phyloP scores from a whole-genome alignment of 1,140 invertebrate genomes.

The Drosophila kurseongensis region DNA sequence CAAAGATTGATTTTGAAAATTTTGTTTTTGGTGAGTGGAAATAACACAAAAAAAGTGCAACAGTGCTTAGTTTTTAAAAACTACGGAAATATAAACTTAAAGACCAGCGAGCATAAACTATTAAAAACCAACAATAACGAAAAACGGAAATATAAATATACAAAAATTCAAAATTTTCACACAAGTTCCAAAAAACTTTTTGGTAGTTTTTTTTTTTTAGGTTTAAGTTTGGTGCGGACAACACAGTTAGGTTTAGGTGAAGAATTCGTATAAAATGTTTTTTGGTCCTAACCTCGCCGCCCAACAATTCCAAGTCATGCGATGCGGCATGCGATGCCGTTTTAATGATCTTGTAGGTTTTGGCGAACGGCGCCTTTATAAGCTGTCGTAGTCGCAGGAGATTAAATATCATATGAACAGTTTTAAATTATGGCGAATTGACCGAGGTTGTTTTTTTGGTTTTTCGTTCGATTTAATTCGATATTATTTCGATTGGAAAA shows the following conservation, averaged over 20 bases:
- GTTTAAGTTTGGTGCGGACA: slow-evolving; percentile 58
- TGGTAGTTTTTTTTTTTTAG: slow-evolving; percentile 36
- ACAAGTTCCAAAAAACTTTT: slow-evolving; percentile 60
- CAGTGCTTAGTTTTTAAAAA: slow-evolving; percentile 34
- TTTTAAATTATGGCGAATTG: slow-evolving; percentile 15
- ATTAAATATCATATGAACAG: slow-evolving; percentile 48
- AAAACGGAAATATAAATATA: slow-evolving; percentile 32
- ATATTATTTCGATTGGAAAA: slow-evolving; percentile 41
- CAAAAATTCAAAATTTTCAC: slow-evolving; percentile 68
- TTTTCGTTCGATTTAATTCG: slow-evolving; percentile 17
- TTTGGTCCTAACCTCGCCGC: slow-evolving; percentile 85
- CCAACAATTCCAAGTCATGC: slow-evolving; percentile 89
- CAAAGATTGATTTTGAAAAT: slow-evolving; percentile 25
- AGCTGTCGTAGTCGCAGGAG: slow-evolving; percentile 87
- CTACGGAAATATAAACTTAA: slow-evolving; percentile 45
- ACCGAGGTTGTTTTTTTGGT: slow-evolving; percentile 5
- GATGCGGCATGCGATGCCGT: slow-evolving; percentile 90
- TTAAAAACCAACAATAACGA: slow-evolving; percentile 28
- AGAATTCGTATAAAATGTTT: slow-evolving; percentile 72
- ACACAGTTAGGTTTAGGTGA: slow-evolving; percentile 72
- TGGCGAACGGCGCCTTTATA: slow-evolving; percentile 97
- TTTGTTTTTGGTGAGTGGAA: slow-evolving; percentile 10
- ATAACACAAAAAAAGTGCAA: slow-evolving; percentile 51
- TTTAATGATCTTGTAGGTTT: slow-evolving; percentile 97
- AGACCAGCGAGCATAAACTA: slow-evolving; percentile 64